A percentile compares a stretch with the other conserved stretches of the same genome.
These are phyloP conservation scores for Vicugna pacos DNA, from an alignment of 2,113 vertebrate genomes.

Conservation along the genomic window DNA sequence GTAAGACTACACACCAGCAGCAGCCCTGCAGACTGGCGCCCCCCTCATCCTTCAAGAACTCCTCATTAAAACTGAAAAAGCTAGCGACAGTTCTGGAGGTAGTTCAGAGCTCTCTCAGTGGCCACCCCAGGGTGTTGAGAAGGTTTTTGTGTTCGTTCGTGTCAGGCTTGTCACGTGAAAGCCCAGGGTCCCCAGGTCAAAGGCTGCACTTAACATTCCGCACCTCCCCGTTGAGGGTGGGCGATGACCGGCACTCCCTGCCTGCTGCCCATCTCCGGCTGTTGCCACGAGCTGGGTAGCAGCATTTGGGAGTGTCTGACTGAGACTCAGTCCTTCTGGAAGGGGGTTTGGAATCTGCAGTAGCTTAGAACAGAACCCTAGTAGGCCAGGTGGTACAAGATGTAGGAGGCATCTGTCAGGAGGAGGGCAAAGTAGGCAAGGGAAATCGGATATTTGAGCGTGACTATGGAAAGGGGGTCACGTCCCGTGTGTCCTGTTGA, in stretches of 20 bases:
- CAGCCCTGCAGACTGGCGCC: fast-evolving
- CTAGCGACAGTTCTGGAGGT: not conserved
- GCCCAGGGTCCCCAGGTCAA: not conserved
- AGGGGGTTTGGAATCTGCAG: not conserved
- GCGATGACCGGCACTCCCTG: not conserved
- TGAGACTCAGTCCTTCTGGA: not conserved
- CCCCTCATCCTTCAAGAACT: not conserved
- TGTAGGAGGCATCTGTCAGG: not conserved
- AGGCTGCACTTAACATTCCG: not conserved
- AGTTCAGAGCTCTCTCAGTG: not conserved
- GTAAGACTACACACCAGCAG: slow-evolving; percentile 81
- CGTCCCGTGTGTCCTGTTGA: fast-evolving
- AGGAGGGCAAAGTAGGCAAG: not conserved
- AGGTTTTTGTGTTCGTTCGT: not conserved
- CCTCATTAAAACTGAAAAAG: not conserved
- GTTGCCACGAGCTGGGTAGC: not conserved
- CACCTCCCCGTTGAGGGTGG: fast-evolving
- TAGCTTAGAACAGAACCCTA: not conserved
- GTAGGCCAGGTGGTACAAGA: not conserved
- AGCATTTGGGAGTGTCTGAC: not conserved
- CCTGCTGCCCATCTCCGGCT: not conserved
- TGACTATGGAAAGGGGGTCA: not conserved
- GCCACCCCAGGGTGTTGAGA: fast-evolving
- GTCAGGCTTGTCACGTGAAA: not conserved
- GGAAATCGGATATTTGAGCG: not conserved